Conservation (phyloP, 2,888 invertebrate genomes). For the Xylophagus ater region DNA sequence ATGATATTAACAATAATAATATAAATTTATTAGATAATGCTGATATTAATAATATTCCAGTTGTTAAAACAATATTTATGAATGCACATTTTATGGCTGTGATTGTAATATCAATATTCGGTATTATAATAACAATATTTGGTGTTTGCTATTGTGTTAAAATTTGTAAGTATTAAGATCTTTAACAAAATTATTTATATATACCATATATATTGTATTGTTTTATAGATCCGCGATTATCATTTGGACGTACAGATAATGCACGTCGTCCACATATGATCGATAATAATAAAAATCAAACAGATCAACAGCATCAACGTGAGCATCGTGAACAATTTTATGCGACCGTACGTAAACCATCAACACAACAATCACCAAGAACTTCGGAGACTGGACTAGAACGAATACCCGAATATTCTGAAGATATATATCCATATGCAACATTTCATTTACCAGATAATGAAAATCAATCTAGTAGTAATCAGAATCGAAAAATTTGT, state of each 20-base stretch:
- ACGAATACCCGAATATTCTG: conserved; percentile 48
- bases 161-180: conserved; percentile 38
- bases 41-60: conserved; percentile 21
- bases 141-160: conserved; percentile 46
- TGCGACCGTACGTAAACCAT: conserved; percentile 42
- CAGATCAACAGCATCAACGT: conserved; percentile 21
- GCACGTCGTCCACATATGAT: conserved; percentile 24
- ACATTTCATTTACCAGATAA: conserved; percentile 48
- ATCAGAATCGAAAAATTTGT: conserved; percentile 35
- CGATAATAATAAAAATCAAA: conserved; percentile 21
- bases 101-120: conserved; percentile 35
- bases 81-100: conserved; percentile 34
- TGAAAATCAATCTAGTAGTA: conserved; percentile 44
- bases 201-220: too few relatives aligned
- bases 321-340: conserved; percentile 44
- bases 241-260: conserved; percentile 27
- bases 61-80: conserved; percentile 26
- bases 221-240: conserved; percentile 26
- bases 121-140: conserved; percentile 44
- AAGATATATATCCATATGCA: conserved; percentile 51
- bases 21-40: too few relatives aligned
- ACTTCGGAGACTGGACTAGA: conserved; percentile 40
- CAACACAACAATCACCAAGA: conserved; percentile 37
- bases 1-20: conserved; percentile 23
- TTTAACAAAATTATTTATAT: too few relatives aligned